Conservation (phyloP, 1,140 invertebrate genomes). For the Cyclargus thomasi region DNA sequence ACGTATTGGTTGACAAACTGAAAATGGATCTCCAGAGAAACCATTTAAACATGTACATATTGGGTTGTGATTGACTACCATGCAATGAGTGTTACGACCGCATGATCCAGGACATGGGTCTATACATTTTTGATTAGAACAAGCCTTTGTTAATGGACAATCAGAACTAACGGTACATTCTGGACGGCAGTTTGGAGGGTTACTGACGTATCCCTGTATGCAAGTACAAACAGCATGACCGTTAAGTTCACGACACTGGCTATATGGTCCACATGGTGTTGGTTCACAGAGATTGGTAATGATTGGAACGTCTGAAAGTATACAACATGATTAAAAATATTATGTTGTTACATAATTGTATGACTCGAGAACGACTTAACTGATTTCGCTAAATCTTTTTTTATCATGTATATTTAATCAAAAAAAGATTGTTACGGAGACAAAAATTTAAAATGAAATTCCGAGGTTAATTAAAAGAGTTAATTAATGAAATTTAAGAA, state of each 20-base stretch:
- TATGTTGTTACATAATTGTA: too few relatives aligned
- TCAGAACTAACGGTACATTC: constrained; percentile 83
- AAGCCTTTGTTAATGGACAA: constrained; percentile 79
- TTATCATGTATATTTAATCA: too few relatives aligned
- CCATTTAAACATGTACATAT: constrained; percentile 78
- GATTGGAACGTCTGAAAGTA: constrained; percentile 40
- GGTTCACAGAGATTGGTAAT: constrained; percentile 74
- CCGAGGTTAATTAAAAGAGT: too few relatives aligned
- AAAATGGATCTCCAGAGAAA: constrained; percentile 80
- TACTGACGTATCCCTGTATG: constrained; percentile 81
- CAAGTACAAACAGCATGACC: constrained; percentile 83
- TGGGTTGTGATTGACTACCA: constrained; percentile 80
- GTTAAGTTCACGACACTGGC: constrained; percentile 80
- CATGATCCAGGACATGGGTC: constrained; percentile 86
- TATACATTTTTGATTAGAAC: constrained; percentile 81
- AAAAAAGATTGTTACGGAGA: too few relatives aligned
- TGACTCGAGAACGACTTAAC: too few relatives aligned
- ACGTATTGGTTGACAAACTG: constrained; percentile 75
- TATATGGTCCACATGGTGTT: constrained; percentile 81
- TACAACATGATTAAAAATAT: neutral
- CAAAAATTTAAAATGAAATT: too few relatives aligned
- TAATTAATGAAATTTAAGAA: too few relatives aligned
- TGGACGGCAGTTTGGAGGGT: constrained; percentile 83
- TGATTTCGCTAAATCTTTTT: too few relatives aligned
- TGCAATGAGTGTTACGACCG: constrained; percentile 79